Evolutionary conservation across 2,797 vertebrate genomes (phyloP), one percentile per base, ranked within the genome.

Genomic region (Scleropages formosus): DNA sequence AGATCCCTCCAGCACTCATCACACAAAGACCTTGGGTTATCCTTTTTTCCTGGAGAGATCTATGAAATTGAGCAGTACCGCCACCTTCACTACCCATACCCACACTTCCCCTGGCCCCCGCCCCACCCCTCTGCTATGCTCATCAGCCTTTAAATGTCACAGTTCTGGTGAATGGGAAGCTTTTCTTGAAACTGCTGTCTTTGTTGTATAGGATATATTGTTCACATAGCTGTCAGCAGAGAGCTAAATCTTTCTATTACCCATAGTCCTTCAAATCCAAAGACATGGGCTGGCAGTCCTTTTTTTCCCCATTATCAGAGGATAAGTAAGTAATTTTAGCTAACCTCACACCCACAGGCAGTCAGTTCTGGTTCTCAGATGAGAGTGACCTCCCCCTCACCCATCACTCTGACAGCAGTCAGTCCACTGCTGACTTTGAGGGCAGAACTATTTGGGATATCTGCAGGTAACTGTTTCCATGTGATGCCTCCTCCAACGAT

Each of bases 301-400:
- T 77, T 77, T 71, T 53, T 72, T 70, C 71, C n/a, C n/a, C 59
- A 78, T 74, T 73, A 82, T 78, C 77, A 76, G 68, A 79, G 76
- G 74, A 71, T 85, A 82, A 81, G 82, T 79, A 83, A 86, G 82
- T 81, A 81, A 89, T 90, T 89, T 88, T 82, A 82, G 82, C 81
- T 83, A 79, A 76, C 77, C 81, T 84, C 85, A 87, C 85, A 85
- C 83, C 82, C 84, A 22, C 39, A 56, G 74, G 79, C 80, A 79
- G 77, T 80, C 76, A 80, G 56, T 27, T 53, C 60, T 70, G 47
- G 76, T 78, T 80, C 82, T 63, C 49, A 31, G 22, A 26, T 69
- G 68, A 71, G 16, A 76, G 53, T 75, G 69, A 47, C 75, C 77
- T 73, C 74, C 62, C 76, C 77, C 58, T 6, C 82, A 80, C 76